Base-by-base conservation (phyloP, 2,797 vertebrate genomes). In the Cirrhinus mrigala region DNA sequence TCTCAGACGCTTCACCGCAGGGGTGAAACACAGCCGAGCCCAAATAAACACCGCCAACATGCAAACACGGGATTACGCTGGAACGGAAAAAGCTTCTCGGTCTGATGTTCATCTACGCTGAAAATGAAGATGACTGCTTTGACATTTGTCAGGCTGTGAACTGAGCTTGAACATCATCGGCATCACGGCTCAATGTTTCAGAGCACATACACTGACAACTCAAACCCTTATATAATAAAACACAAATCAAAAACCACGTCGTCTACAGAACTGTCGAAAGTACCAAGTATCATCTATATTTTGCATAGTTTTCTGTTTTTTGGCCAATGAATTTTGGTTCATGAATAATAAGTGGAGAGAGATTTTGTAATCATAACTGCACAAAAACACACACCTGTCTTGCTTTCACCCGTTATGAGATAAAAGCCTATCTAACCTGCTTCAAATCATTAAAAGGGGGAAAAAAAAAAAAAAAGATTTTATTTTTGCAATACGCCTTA, bases 21-120 rank as follows among this genome's bases (percentile, higher is more conserved):
- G 69, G 48, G 22, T 62, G 24, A 62, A 20, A 33, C 54, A 62
- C 69, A 64, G 44, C 81, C 22, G 0, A 74, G 24, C 27, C 70
- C 27, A 74, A 64, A 83, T 37, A 75, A 64, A 82, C 44, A 74
- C 8, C 11, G 8, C 15, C 24, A 44, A 62, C 69, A 73, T 48
- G 22, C n/a, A 79, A 40, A 69, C 48, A 56, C 22, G 11, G 15
- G 5, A 46, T 29, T 58, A 20, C 24, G 10, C 15, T 56, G 15
- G 18, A 81, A 40, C 18, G 22, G 5, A 56, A 81, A 70, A 20
- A 11, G 46, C 7, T 74, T 58, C 3, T n/a, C 20, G 12, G 22
- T 62, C 9, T 11, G n/a, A 79, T 62, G 24, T 46, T 64, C 24
- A 15, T 20, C 29, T 56, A 29, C 1, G 27, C 37, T 71, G 22